Percentiles rank a stretch among this genome's conserved stretches.
Evolutionary conservation across 2,888 invertebrate genomes (phyloP).

Genomic region (Eilema griseolum): DNA sequence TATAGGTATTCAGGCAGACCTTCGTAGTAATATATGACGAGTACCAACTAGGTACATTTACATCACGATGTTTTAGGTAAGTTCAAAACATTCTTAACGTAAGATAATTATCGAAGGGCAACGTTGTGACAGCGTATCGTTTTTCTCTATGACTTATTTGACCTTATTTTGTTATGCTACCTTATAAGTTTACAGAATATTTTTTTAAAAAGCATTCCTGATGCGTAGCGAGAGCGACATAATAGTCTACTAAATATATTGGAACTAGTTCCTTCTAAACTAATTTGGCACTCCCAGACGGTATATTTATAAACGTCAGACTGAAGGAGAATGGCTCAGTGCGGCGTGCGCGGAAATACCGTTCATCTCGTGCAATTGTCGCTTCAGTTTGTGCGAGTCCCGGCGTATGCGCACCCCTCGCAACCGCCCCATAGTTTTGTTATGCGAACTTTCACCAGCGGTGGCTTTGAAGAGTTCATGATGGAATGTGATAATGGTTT

Average conservation of each 20-base stretch:
- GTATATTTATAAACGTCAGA: slow-evolving; percentile 80
- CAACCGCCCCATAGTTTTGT: slow-evolving; percentile 46
- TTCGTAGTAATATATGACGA: not conserved
- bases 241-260: slow-evolving; percentile 63
- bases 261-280: slow-evolving; percentile 57
- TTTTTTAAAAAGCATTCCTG: slow-evolving; percentile 11
- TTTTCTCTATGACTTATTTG: not conserved
- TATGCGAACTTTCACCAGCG: slow-evolving; percentile 69
- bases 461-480: slow-evolving; percentile 75
- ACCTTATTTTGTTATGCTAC: not conserved
- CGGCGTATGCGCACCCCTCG: slow-evolving; percentile 52
- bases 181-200: not conserved
- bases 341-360: slow-evolving; percentile 62
- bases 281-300: slow-evolving; percentile 71
- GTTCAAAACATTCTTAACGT: not conserved
- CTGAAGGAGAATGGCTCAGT: slow-evolving; percentile 74
- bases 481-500: slow-evolving; percentile 81
- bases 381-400: slow-evolving; percentile 50
- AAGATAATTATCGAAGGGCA: not conserved
- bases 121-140: not conserved
- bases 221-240: slow-evolving; percentile 12
- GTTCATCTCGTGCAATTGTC: slow-evolving; percentile 58
- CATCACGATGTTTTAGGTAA: slow-evolving; percentile 11
- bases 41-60: not conserved
- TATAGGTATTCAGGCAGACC: not conserved